phyloP scores from a whole-genome alignment of 2,888 invertebrate species.

The Acrobasis consociella region DNA sequence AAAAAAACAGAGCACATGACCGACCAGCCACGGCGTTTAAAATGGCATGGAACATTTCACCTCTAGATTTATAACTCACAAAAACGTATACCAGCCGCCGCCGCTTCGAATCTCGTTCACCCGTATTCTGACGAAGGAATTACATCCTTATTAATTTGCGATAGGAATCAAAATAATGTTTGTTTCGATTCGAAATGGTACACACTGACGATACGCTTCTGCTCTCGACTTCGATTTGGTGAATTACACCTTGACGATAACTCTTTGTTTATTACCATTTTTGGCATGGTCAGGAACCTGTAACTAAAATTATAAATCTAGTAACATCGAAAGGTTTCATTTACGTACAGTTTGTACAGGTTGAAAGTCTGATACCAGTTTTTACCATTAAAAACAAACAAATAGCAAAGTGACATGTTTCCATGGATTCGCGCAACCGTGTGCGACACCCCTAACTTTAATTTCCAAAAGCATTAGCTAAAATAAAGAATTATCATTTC shows the following conservation, averaged over 20 bases:
- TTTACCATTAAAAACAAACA: too few species aligned
- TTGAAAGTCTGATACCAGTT: too few species aligned
- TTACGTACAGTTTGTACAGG: too few species aligned
- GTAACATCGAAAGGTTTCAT: too few species aligned
- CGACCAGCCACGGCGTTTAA: constrained; percentile 59
- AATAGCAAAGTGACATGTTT: too few species aligned
- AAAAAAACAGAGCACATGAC: constrained; percentile 52
- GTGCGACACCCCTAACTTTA: too few species aligned
- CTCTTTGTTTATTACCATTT: constrained; percentile 2
- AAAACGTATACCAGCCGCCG: constrained; percentile 42
- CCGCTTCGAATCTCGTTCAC: constrained; percentile 29
- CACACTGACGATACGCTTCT: constrained; percentile 5
- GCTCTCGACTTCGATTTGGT: constrained; percentile 17
- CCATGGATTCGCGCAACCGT: too few species aligned
- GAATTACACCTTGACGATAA: constrained; percentile 16
- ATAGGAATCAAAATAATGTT: not conserved
- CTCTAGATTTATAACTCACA: constrained; percentile 32
- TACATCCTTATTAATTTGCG: not conserved
- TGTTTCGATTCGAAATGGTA: constrained; percentile 11
- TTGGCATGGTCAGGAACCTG: too few species aligned
- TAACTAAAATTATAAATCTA: too few species aligned
- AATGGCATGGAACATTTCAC: constrained; percentile 65
- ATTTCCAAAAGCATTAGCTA: too few species aligned
- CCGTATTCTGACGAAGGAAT: constrained; percentile 2
- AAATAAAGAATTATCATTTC: too few species aligned